Evolutionary conservation across 2,797 vertebrate species (phyloP).

Genomic region (Propithecus deckenii): DNA sequence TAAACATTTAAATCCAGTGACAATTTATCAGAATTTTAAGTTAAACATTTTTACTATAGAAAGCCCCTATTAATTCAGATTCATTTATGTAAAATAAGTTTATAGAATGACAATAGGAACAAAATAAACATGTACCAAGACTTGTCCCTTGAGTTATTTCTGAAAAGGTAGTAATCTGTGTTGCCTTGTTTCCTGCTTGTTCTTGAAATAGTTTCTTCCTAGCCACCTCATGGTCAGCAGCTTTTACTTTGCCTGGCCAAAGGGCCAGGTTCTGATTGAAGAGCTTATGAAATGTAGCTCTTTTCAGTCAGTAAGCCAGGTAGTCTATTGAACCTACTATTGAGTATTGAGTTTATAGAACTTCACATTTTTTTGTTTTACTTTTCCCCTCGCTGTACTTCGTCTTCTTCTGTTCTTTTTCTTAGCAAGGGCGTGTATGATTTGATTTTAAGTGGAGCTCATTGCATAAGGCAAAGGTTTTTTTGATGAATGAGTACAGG

Average conservation of each 20-base stretch:
- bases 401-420: background rate
- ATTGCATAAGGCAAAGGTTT: background rate
- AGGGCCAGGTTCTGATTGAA: background rate
- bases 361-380: background rate
- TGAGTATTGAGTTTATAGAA: background rate
- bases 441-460: slow-evolving; percentile 14
- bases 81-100: background rate
- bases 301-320: background rate
- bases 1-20: background rate
- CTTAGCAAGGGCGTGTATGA: background rate
- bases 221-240: background rate
- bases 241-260: background rate
- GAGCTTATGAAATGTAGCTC: background rate
- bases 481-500: background rate
- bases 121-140: background rate
- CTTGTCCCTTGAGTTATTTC: background rate
- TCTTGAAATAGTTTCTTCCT: background rate
- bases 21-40: background rate
- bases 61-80: background rate
- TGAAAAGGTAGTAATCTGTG: background rate
- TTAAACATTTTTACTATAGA: slow-evolving; percentile 17
- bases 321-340: background rate
- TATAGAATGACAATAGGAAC: background rate
- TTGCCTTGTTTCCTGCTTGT: background rate
- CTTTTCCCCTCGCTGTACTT: background rate